Evolutionary conservation across 2,797 vertebrate genomes (phyloP), one percentile per base, ranked within the genome.

Genomic region (Poecilia velifera): DNA sequence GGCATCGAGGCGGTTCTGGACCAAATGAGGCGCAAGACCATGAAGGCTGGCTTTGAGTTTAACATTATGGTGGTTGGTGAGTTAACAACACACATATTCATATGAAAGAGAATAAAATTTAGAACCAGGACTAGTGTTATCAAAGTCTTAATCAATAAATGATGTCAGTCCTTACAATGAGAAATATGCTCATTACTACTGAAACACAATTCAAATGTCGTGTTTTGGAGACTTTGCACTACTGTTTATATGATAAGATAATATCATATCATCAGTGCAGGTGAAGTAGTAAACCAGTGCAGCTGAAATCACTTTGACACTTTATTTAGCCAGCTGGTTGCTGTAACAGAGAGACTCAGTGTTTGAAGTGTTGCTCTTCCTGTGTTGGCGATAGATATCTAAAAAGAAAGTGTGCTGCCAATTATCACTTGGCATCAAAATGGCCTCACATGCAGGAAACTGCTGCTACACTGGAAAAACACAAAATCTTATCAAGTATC

Each of bases 31-130:
- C 96, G 95, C 92, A 99, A 99, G 90, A 98, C 97, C 81, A 98
- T 99, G 97, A 99, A 98, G 92, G 95, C 93, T 0, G 98, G 97
- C 59, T 98, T 99, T 1, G 97, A 99, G 91, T 98, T 99, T 87
- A 99, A 99, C 95, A 96, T 99, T 95, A 99, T 99, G 98, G 98
- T 99, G 31, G 98, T 99, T 55, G 98, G 98, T 99, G 91, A 96
- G 97, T 87, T 0, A 68, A 55, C 0, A 62, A 62, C 28, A 31
- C 9, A 12, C 34, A 39, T 10, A 36, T 64, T 18, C 31, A 64
- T 36, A 20, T 36, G 0, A 8, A 64, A 20, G 6, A 64, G 31
- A 64, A 16, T 64, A 20, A 36, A 20, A 62, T 28, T 36, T 18
- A 8, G 16, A 34, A 64, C 28, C 7, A 36, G 31, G 25, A 20